Base-by-base conservation (phyloP, 2,888 invertebrate species). In the Megaustenia siamemsis region DNA sequence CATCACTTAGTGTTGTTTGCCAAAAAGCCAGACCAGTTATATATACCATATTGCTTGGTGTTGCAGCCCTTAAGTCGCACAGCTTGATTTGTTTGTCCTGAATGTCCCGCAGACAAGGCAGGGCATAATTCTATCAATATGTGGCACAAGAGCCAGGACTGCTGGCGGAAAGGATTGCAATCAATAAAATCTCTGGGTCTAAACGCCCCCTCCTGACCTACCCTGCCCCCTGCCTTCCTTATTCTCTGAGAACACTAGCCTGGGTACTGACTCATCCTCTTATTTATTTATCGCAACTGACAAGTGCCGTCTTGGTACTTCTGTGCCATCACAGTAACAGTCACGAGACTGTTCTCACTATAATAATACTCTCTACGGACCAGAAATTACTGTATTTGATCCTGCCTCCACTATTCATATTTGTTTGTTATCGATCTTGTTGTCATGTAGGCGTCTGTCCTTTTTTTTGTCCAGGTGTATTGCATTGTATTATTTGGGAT, bases 121-220 rank as follows among this genome's bases (percentile, higher is more conserved):
- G 8, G 38, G 40, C 18, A 40, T 71, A 71, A 71, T 71, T 71
- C 71, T 71, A n/a, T 43, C 71, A 71, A 12, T 43, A 24, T 71
- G 71, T 43, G 24, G 43, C 43, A 71, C 24, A n/a, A 5, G 43
- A 71, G 45, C n/a, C 43, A 71, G 10, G 43, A 5, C n/a, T n/a
- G 43, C 24, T n/a, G 43, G 40, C n/a, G 40, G 24, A 45, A 43
- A 45, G 71, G 28, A 71, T 71, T 71, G 71, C 28, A 45, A 71
- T 71, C 71, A 71, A 71, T 71, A 71, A 71, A 10, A 43, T 43
- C 28, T 43, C 71, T 71, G 43, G 40, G 69, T n/a, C n/a, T 45
- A n/a, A 43, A n/a, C 43, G 8, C 43, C 43, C n/a, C 28, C 43
- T 43, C 43, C 18, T 71, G 28, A 71, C 43, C 43, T 6, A 2